phyloP scores from a whole-genome alignment of 2,113 vertebrate species.

The Tiliqua scincoides region DNA sequence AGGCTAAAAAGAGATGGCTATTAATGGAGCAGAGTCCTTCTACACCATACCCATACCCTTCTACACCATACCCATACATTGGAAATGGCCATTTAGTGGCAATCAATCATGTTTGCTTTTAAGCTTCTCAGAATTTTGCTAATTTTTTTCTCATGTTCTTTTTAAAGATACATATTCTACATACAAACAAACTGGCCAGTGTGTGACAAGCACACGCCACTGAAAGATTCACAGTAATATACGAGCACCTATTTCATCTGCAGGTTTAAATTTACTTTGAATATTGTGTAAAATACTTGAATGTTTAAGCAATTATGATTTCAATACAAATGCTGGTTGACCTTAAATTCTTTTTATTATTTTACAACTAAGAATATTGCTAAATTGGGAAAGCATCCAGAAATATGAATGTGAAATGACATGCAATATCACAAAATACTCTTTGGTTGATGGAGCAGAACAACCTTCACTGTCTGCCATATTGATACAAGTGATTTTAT shows the following conservation, averaged over 20 bases:
- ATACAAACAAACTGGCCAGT: too few species aligned
- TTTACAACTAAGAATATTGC: conserved; percentile 2
- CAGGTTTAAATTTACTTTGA: conserved; percentile 16
- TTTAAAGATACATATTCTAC: background rate
- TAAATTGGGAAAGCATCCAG: rapidly evolving
- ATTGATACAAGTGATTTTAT: conserved; percentile 6
- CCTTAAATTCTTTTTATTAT: conserved; percentile 50
- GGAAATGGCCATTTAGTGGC: background rate
- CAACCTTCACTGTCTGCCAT: background rate
- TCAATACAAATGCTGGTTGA: background rate
- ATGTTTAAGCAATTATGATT: background rate
- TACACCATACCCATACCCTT: background rate
- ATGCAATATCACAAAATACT: background rate
- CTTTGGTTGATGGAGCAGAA: conserved; percentile 5
- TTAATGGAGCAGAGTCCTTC: background rate
- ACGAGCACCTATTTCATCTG: background rate
- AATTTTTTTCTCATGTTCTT: conserved; percentile 9
- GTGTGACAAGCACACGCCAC: too few species aligned
- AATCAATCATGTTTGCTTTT: background rate
- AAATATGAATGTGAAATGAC: background rate
- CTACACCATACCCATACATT: rapidly evolving
- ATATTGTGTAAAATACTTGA: background rate
- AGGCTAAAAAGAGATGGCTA: background rate
- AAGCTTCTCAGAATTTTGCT: background rate
- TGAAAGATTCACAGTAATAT: background rate